Percentiles rank a stretch among this genome's conserved stretches.
phyloP scores from a whole-genome alignment of 1,140 invertebrate genomes.

The Zaprionus tsacasi region DNA sequence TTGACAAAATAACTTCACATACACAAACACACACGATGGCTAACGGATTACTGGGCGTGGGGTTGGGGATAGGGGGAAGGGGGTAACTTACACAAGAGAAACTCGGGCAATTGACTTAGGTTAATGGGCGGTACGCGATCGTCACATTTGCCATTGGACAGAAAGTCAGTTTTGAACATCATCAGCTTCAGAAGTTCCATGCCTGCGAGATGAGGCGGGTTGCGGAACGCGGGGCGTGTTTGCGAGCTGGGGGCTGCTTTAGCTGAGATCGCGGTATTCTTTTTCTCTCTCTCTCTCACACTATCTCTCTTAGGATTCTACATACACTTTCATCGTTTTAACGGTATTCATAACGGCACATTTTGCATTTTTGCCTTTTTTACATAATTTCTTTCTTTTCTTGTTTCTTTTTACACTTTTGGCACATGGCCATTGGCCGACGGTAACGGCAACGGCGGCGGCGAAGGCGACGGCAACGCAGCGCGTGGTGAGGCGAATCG shows the following conservation, averaged over 20 bases:
- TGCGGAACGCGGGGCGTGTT: neutral
- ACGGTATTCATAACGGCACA: conserved; percentile 49
- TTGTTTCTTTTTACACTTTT: conserved; percentile 34
- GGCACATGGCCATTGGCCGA: conserved; percentile 54
- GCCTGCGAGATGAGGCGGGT: conserved; percentile 22
- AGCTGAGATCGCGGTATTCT: conserved; percentile 1
- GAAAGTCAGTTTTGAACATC: conserved; percentile 84
- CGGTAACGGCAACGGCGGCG: conserved; percentile 25
- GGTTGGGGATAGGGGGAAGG: neutral
- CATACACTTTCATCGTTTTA: conserved; percentile 47
- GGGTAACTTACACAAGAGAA: conserved; percentile 88
- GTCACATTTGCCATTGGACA: conserved; percentile 83
- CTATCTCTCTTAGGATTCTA: conserved; percentile 15
- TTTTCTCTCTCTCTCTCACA: neutral
- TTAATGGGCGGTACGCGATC: conserved; percentile 88
- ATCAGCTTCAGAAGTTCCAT: conserved; percentile 84
- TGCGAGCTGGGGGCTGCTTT: neutral
- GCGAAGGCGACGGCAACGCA: conserved; percentile 16
- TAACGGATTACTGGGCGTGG: too few species aligned
- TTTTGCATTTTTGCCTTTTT: conserved; percentile 24
- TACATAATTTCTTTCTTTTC: neutral
- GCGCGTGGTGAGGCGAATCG: conserved; percentile 1
- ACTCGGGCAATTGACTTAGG: conserved; percentile 89
- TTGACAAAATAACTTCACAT: neutral
- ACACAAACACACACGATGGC: neutral